Evolutionary conservation across 2,888 invertebrate species (phyloP).

Genomic region (Chydorus sphaericus): DNA sequence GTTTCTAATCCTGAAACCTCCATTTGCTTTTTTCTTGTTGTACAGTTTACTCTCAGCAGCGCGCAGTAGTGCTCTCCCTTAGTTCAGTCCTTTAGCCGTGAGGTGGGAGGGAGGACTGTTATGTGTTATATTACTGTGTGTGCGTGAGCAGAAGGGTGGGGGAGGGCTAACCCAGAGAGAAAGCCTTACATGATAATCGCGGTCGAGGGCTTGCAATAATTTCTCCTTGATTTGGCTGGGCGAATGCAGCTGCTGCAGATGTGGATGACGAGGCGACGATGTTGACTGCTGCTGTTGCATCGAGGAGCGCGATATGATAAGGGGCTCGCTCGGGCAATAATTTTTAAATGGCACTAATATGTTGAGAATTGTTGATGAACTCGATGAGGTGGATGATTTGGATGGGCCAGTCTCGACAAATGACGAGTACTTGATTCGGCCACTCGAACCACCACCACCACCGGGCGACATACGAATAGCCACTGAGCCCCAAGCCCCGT

Average conservation of each 20-base stretch:
- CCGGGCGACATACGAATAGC: neutral
- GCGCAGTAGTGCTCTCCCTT: neutral
- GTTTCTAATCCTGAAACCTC: neutral
- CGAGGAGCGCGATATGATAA: too few relatives aligned
- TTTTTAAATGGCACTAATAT: too few relatives aligned
- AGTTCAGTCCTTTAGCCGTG: too few relatives aligned
- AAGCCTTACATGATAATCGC: constrained; percentile 89
- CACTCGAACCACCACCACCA: neutral
- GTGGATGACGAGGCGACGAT: constrained; percentile 34
- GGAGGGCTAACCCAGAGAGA: constrained; percentile 2
- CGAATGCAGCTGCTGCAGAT: constrained; percentile 39
- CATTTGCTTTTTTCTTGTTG: neutral
- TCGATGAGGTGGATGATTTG: too few relatives aligned
- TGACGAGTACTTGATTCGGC: too few relatives aligned
- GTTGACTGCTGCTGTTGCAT: constrained; percentile 3
- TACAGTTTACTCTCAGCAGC: too few relatives aligned
- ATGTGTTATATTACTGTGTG: too few relatives aligned
- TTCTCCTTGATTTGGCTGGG: constrained; percentile 72
- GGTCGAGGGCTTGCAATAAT: constrained; percentile 92
- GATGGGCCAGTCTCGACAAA: too few relatives aligned
- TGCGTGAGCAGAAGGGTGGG: neutral
- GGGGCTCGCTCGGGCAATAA: too few relatives aligned
- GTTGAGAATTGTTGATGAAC: too few relatives aligned
- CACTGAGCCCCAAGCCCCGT: neutral
- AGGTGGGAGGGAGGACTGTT: neutral